Percentiles rank a stretch among this genome's conserved stretches.
phyloP scores from a whole-genome alignment of 2,113 vertebrate species.

The Otis tarda region DNA sequence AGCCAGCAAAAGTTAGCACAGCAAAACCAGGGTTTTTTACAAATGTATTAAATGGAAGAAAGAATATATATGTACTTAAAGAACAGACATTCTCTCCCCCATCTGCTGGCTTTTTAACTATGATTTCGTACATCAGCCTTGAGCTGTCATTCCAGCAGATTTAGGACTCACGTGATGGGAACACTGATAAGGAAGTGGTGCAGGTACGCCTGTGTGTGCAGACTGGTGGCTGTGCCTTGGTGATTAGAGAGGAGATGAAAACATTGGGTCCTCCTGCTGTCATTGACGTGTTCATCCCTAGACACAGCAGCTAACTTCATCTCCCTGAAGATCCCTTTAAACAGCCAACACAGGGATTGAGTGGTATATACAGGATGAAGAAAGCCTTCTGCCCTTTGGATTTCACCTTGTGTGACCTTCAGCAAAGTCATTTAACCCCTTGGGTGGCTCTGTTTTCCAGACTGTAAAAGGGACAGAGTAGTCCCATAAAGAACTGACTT shows the following conservation, averaged over 20 bases:
- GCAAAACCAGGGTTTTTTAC: neutral
- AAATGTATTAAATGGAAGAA: neutral
- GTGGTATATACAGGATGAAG: neutral
- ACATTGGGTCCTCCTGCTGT: neutral
- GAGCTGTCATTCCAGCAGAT: slow-evolving; percentile 29
- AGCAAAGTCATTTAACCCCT: neutral
- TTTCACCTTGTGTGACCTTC: neutral
- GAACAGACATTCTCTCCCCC: neutral
- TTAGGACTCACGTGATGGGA: slow-evolving; percentile 15
- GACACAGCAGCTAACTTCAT: neutral
- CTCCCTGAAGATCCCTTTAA: neutral
- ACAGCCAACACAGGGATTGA: neutral
- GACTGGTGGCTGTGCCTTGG: slow-evolving; percentile 4
- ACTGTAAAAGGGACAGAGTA: neutral
- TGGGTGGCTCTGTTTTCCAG: neutral
- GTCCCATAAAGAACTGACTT: neutral
- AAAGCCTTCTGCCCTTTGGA: neutral
- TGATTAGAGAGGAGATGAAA: slow-evolving; percentile 40
- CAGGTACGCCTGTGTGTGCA: neutral
- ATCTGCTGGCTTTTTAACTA: neutral
- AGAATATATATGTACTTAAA: neutral
- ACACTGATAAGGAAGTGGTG: slow-evolving; percentile 13
- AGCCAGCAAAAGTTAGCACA: neutral
- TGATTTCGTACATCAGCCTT: neutral
- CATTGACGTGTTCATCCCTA: neutral